Evolutionary conservation across 2,113 vertebrate genomes (phyloP), one percentile per base, ranked within the genome.

Genomic region (Crypturellus undulatus): DNA sequence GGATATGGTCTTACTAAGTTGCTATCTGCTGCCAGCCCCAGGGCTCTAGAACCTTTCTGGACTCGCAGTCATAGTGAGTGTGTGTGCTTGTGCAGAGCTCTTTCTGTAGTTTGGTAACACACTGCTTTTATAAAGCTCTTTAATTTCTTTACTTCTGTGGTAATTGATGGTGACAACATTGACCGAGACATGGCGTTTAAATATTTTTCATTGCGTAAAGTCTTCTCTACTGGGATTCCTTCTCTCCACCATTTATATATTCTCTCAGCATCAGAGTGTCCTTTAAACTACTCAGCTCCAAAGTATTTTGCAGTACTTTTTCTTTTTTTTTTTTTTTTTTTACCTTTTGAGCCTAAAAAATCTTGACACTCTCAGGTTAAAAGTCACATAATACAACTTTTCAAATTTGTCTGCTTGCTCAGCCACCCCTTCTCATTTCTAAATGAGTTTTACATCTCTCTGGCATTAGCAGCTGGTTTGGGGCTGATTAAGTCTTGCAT

Each of bases 401-500:
- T 94, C 92, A 78, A 68, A 90, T 94, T 90, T 86, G 87, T 81
- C 85, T 96, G 82, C 92, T 97, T 96, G 93, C 85, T 96, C 93
- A 96, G 85, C 80, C 90, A 84, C 90, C 87, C 76, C 67, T 96
- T 95, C 84, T 92, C 88, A 95, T 94, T 94, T 96, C 76, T 90
- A 89, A 94, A 96, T 95, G 90, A 90, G 88, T 95, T 92, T 96
- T 96, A 92, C 92, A 76, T 97, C 90, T 94, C 90, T 84, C 77
- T 95, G 93, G 86, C 93, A 84, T 94, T 94, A 94, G 85, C 73
- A 81, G 72, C 36, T 62, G 85, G 8, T 51, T 93, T 91, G 76
- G 87, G 62, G 91, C 93, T 95, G 95, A 96, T 96, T 93, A 93
- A 94, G 82, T 92, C 89, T 90, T 94, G 92, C 92, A 93, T 95